These are phyloP conservation scores for Pararge aegeria DNA, from an alignment of 1,140 invertebrate genomes.

Conservation along the genomic window DNA sequence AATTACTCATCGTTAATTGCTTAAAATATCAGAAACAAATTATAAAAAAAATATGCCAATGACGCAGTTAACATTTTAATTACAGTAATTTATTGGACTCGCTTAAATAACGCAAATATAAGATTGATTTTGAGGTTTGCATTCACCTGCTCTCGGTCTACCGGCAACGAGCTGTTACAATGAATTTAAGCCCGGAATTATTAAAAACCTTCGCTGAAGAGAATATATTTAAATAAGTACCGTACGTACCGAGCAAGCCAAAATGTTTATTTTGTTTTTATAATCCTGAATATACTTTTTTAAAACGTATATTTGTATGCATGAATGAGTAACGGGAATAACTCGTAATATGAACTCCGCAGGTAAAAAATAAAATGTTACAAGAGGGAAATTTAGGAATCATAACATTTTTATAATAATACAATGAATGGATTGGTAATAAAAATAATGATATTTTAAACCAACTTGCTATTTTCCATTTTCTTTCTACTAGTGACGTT, in stretches of 20 bases:
- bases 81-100: too few relatives aligned
- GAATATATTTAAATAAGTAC: slow-evolving; percentile 30
- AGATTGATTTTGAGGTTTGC: too few relatives aligned
- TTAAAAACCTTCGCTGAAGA: slow-evolving; percentile 27
- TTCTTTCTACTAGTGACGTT: too few relatives aligned
- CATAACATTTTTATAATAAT: too few relatives aligned
- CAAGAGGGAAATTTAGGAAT: not conserved
- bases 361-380: not conserved
- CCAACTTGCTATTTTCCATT: too few relatives aligned
- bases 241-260: not conserved
- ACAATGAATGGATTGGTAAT: too few relatives aligned
- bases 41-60: too few relatives aligned
- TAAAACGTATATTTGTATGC: not conserved
- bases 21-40: too few relatives aligned
- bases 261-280: slow-evolving; percentile 12
- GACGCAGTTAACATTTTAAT: too few relatives aligned
- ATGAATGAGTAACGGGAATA: slow-evolving; percentile 2
- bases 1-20: too few relatives aligned
- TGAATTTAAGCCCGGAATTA: slow-evolving; percentile 31
- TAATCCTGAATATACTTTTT: slow-evolving; percentile 3
- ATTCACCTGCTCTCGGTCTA: not conserved
- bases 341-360: not conserved
- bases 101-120: too few relatives aligned
- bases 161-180: slow-evolving; percentile 23
- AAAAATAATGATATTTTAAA: too few relatives aligned